Conservation (phyloP, 2,797 vertebrate species). For the Anguilla pacifica region DNA sequence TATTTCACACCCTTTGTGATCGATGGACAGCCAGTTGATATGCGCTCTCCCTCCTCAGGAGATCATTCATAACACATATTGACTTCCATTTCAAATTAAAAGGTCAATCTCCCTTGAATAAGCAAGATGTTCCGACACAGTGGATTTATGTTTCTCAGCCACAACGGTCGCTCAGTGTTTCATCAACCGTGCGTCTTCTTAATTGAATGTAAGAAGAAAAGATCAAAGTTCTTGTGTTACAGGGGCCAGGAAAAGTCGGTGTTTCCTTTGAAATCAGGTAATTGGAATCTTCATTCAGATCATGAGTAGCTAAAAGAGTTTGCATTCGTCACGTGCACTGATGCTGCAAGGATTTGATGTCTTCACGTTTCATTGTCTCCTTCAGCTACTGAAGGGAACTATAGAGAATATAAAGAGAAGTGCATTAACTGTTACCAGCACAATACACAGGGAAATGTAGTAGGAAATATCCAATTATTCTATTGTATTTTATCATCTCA, state of each 20-base stretch:
- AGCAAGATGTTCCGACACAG: slow-evolving; percentile 40
- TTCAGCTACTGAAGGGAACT: neutral
- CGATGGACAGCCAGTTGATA: slow-evolving; percentile 59
- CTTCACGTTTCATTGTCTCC: slow-evolving; percentile 11
- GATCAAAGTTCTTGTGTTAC: slow-evolving; percentile 64
- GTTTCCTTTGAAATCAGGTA: slow-evolving; percentile 66
- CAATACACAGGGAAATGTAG: neutral
- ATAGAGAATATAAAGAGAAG: neutral
- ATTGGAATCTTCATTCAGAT: slow-evolving; percentile 60
- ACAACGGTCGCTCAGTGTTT: slow-evolving; percentile 35
- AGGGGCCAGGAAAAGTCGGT: slow-evolving; percentile 53
- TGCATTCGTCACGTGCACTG: neutral
- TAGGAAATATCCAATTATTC: slow-evolving; percentile 15
- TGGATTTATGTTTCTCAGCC: slow-evolving; percentile 40
- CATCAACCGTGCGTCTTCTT: slow-evolving; percentile 56
- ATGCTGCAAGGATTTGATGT: neutral
- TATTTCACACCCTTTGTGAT: slow-evolving; percentile 63
- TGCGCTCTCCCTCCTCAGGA: slow-evolving; percentile 44
- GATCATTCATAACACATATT: slow-evolving; percentile 52
- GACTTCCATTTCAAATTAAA: slow-evolving; percentile 64
- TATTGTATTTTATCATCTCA: neutral
- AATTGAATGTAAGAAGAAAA: slow-evolving; percentile 56
- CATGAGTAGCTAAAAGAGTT: slow-evolving; percentile 34
- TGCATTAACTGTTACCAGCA: slow-evolving; percentile 4
- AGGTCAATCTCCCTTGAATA: slow-evolving; percentile 65